Evolutionary conservation across 2,888 invertebrate genomes (phyloP), one percentile per base, ranked within the genome.

Genomic region (Junonia oenone): DNA sequence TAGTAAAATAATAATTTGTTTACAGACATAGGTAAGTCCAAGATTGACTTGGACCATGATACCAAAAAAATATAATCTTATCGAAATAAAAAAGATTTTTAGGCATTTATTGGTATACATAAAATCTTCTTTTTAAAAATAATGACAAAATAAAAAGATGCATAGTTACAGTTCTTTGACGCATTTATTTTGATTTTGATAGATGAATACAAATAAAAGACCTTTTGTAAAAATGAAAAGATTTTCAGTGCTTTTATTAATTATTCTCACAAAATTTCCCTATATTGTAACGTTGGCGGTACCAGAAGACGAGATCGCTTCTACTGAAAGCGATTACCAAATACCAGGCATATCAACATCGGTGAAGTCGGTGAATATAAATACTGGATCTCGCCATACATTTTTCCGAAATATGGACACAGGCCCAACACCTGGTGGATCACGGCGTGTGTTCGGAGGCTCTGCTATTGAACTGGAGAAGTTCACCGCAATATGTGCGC

Each of bases 401-500:
- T 81, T 82, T 65, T 79, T 68, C 59, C 73, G 78, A 22, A 57
- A 51, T 47, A 63, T 72, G 70, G 63, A 62, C 8, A 50, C 13
- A 19, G 45, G 47, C 31, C 38, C 46, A 17, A 57, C 48, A 13
- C 15, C 15, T 15, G 31, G 22, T 5, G 26, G 31, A 33, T n/a
- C 19, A n/a, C 76, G 86, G 40, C 79, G 88, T 51, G 73, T 87
- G 62, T 85, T 81, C 69, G 87, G 86, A 27, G 87, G 85, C 13
- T 51, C 53, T 9, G 54, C 73, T 50, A 69, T 71, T 2, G 26
- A 61, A 45, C 64, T 75, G 59, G 38, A 45, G 19, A 63, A 59
- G 58, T 81, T 68, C 63, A 75, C 81, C 11, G 67, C 71, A 6
- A 73, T 68, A 52, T 78, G 81, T 66, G 79, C 75, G 56, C 71